Conservation (phyloP, 2,797 vertebrate genomes). For the Oryzias sinensis region DNA sequence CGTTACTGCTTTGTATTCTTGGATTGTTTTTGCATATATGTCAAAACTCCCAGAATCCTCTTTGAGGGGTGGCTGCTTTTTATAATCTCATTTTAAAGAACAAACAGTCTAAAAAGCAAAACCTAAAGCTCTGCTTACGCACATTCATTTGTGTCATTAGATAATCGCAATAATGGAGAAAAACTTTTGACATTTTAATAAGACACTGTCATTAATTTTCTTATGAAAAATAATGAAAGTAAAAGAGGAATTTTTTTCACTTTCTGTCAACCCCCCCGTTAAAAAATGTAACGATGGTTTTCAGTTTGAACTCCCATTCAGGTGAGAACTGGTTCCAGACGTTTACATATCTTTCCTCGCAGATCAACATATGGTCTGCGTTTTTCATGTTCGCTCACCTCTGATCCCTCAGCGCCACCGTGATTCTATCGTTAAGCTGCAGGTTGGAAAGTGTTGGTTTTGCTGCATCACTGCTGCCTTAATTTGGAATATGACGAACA, state of each 20-base stretch:
- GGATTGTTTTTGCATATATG: conserved; percentile 2
- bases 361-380: no score
- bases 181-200: background rate
- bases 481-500: conserved; percentile 53
- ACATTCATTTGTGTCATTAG: background rate
- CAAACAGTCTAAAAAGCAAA: conserved; percentile 5
- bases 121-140: background rate
- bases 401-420: conserved; percentile 31
- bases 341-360: no score
- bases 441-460: conserved; percentile 55
- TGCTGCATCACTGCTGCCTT: conserved; percentile 31
- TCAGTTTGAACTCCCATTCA: no score
- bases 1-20: conserved; percentile 15
- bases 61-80: background rate
- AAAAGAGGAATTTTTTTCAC: background rate
- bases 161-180: conserved; percentile 8
- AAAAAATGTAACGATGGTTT: no score
- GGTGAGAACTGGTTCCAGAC: no score
- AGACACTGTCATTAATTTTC: background rate
- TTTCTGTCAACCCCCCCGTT: background rate
- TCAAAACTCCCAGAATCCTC: background rate
- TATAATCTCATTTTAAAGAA: background rate
- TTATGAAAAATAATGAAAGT: background rate
- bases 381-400: background rate
- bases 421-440: conserved; percentile 51